A percentile compares a stretch with the other conserved stretches of the same genome.
These are phyloP conservation scores for Ciconia nigra DNA, from an alignment of 2,797 vertebrate genomes.

Conservation along the genomic window DNA sequence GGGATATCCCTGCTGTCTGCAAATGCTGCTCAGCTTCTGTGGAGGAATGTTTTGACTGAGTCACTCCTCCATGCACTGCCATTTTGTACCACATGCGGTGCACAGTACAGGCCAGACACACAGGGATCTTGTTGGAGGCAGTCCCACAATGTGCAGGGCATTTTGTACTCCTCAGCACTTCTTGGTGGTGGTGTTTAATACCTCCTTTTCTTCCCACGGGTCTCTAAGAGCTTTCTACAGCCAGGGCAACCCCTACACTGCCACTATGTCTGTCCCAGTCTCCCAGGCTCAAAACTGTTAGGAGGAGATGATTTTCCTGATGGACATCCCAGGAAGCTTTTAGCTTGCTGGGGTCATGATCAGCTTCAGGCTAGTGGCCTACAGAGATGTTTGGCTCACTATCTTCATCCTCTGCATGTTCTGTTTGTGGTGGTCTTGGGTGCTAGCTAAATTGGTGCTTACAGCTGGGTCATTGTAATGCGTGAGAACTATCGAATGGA, in stretches of 20 bases:
- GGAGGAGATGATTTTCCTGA: background rate
- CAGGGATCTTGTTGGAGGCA: fast-evolving
- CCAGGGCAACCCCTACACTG: background rate
- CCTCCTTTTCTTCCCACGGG: background rate
- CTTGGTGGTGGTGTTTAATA: background rate
- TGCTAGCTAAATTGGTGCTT: background rate
- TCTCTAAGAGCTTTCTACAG: background rate
- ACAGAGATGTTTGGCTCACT: background rate
- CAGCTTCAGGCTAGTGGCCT: background rate
- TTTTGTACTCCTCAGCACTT: background rate
- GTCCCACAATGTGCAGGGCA: too few relatives aligned
- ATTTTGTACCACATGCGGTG: background rate
- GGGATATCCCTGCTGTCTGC: background rate
- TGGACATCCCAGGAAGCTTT: background rate
- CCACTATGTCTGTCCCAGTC: background rate
- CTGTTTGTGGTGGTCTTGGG: background rate
- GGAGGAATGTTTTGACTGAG: background rate
- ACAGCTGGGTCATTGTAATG: background rate
- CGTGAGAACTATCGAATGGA: background rate
- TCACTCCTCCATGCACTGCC: background rate
- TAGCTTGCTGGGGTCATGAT: background rate
- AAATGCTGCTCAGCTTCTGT: background rate
- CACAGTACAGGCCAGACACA: background rate
- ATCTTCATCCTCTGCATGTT: background rate
- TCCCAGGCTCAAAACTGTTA: background rate